Evolutionary conservation across 2,113 vertebrate species (phyloP).

Genomic region (Lophotis ruficrista): DNA sequence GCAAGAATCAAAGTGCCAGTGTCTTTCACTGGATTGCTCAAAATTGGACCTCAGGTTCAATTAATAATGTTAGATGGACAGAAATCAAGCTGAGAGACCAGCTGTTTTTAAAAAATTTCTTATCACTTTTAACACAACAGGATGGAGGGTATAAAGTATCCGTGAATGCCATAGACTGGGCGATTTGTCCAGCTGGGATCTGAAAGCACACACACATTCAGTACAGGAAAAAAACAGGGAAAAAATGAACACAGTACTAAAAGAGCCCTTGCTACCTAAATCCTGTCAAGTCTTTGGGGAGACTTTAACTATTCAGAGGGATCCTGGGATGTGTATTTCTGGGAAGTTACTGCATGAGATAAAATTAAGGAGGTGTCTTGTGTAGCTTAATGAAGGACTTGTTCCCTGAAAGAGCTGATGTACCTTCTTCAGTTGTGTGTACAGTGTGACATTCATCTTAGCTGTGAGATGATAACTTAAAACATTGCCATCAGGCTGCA

Average conservation of each 20-base stretch:
- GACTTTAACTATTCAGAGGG: background rate
- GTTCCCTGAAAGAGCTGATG: background rate
- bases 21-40: background rate
- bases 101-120: background rate
- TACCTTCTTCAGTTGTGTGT: background rate
- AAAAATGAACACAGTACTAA: rapidly evolving
- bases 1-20: background rate
- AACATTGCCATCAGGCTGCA: background rate
- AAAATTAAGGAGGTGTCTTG: background rate
- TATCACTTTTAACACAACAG: background rate
- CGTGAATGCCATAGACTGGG: background rate
- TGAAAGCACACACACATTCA: rapidly evolving
- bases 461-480: background rate
- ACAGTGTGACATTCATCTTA: background rate
- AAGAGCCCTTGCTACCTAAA: background rate
- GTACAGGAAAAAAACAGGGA: background rate
- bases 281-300: background rate
- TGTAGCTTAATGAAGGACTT: background rate
- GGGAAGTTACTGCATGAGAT: background rate
- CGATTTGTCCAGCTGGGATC: background rate
- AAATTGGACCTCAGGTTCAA: background rate
- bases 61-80: background rate
- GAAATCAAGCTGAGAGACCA: background rate
- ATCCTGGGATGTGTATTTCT: background rate
- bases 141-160: background rate